Evolutionary conservation across 1,140 invertebrate genomes (phyloP), one percentile per base, ranked within the genome.

Genomic region (Octopus bimaculoides): DNA sequence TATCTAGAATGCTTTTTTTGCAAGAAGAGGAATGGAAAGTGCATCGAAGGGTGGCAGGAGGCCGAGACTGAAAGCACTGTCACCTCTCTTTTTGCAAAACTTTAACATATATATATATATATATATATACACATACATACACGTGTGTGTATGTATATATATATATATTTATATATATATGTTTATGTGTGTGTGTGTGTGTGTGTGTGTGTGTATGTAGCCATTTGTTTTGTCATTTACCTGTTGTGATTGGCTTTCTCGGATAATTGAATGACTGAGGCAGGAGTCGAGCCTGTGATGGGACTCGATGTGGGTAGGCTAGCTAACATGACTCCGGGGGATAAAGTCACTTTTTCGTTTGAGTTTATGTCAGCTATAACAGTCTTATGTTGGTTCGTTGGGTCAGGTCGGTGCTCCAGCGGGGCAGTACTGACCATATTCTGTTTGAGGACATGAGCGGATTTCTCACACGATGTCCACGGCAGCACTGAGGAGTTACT

Each of bases 181-280:
- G 3, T 41, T 1, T 41, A 3, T 41, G 26, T 41, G 26, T 41
- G 26, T 41, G 26, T 41, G 26, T 41, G 26, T 41, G 26, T 41
- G 26, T 41, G 26, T 41, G 0, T 41, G 3, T 41, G 3, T 41
- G 3, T 41, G 26, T 41, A 41, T 41, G 26, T 41, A 41, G 26
- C 26, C 9, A 61, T n/a, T 41, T 52, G 52, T 9, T 76, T 81
- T 66, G n/a, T 75, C 55, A 53, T 80, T 83, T 71, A 84, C 83
- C 80, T 82, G 20, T 55, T 54, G 54, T 80, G 79, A 26, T 10
- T 69, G 7, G 52, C 66, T 78, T 55, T 78, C 14, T 78, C 78
- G 5, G 78, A 52, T 5, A 79, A 66, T 52, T 88, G 87, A 69
- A 88, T 88, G 20, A 88, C 87, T n/a, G 87, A 88, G 12, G 86